phyloP scores from a whole-genome alignment of 2,888 invertebrate genomes.

The Lycocerus yunnanus region DNA sequence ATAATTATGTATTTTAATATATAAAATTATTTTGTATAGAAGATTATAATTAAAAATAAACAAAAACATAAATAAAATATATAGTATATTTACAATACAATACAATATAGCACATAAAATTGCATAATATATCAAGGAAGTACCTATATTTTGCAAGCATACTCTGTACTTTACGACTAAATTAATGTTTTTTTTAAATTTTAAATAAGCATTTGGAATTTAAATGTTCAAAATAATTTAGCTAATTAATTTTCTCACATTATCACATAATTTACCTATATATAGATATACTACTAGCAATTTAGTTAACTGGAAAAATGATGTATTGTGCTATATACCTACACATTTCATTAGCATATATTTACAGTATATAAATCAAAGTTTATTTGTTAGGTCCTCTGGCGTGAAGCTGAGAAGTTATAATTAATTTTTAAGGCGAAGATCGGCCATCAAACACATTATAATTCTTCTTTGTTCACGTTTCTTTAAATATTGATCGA shows the following conservation, averaged over 20 bases:
- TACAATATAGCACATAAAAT: too few species aligned
- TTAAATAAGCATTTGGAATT: too few species aligned
- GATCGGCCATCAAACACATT: conserved; percentile 3
- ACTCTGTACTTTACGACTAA: too few species aligned
- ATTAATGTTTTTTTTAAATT: too few species aligned
- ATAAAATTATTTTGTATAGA: too few species aligned
- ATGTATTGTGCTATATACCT: conserved; percentile 11
- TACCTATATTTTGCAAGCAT: too few species aligned
- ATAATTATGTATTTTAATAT: too few species aligned
- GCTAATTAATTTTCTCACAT: neutral
- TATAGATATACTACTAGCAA: neutral
- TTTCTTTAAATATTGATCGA: neutral
- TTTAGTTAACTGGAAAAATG: conserved; percentile 2
- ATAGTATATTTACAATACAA: too few species aligned
- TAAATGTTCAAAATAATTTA: neutral
- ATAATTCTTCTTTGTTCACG: neutral
- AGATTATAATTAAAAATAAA: too few species aligned
- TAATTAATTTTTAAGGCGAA: conserved; percentile 50
- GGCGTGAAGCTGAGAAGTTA: conserved; percentile 43
- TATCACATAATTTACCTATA: conserved; percentile 5
- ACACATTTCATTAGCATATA: conserved; percentile 35
- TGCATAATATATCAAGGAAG: too few species aligned
- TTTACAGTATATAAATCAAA: conserved; percentile 34
- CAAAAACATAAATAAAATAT: too few species aligned
- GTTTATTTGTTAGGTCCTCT: conserved; percentile 36